These are phyloP conservation scores for Sebastiscus tertius DNA, from an alignment of 2,797 vertebrate species.

Conservation along the genomic window DNA sequence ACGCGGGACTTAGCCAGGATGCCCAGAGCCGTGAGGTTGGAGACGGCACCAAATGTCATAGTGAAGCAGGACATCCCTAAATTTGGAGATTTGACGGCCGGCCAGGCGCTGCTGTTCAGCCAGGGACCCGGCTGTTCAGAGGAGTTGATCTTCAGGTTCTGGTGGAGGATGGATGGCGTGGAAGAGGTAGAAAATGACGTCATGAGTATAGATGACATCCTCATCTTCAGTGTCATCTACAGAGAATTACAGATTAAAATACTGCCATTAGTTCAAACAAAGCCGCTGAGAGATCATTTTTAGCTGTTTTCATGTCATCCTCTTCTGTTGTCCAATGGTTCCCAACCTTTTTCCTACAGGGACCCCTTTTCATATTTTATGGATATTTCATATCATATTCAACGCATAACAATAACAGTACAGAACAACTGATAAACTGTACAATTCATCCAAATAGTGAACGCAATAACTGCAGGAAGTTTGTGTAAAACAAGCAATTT, in stretches of 20 bases:
- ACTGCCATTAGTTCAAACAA: background rate
- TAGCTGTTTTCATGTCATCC: background rate
- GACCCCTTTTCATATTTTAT: too few relatives aligned
- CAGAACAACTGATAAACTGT: too few relatives aligned
- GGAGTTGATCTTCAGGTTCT: slow-evolving; percentile 50
- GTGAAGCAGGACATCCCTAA: slow-evolving; percentile 78
- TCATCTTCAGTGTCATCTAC: slow-evolving; percentile 53
- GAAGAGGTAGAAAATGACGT: slow-evolving; percentile 33
- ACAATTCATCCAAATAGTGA: too few relatives aligned
- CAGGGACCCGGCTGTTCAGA: slow-evolving; percentile 24
- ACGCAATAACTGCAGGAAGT: too few relatives aligned
- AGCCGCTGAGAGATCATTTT: background rate
- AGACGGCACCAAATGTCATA: slow-evolving; percentile 78
- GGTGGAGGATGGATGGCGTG: slow-evolving; percentile 7
- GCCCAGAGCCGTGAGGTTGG: slow-evolving; percentile 77
- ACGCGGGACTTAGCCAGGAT: slow-evolving; percentile 68
- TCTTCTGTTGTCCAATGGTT: background rate
- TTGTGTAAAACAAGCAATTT: too few relatives aligned
- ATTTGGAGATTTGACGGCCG: background rate
- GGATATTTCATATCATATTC: too few relatives aligned
- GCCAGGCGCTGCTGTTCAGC: slow-evolving; percentile 34
- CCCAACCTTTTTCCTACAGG: too few relatives aligned
- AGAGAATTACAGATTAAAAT: slow-evolving; percentile 30
- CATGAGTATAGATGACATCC: slow-evolving; percentile 28
- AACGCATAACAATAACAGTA: too few relatives aligned